Percentiles rank a stretch among this genome's conserved stretches.
Evolutionary conservation across 2,113 vertebrate species (phyloP).

Genomic region (Dermatemys mawii): DNA sequence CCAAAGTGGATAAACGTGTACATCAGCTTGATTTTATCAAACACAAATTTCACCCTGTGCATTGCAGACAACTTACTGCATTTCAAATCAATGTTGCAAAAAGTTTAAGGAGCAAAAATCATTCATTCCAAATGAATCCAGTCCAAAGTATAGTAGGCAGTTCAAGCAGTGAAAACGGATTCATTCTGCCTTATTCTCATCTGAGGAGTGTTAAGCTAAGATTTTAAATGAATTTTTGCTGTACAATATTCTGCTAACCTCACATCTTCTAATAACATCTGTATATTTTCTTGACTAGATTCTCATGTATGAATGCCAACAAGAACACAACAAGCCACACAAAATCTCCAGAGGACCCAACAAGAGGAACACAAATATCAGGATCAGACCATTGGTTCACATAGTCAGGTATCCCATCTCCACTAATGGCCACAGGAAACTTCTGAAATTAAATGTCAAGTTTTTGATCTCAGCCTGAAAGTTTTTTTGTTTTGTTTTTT

Average conservation of each 20-base stretch:
- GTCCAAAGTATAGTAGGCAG: not conserved
- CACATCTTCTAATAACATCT: not conserved
- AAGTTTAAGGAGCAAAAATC: conserved; percentile 19
- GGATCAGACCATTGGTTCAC: not conserved
- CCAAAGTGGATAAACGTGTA: conserved; percentile 47
- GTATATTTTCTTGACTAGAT: conserved; percentile 34
- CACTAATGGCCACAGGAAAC: not conserved
- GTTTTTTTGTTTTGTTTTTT: not conserved
- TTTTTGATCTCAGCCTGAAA: not conserved
- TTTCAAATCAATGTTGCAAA: conserved; percentile 39
- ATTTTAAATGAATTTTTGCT: conserved; percentile 19
- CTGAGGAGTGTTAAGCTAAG: conserved; percentile 24
- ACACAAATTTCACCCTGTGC: conserved; percentile 52
- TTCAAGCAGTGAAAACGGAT: not conserved
- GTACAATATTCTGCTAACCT: not conserved
- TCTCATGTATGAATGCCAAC: conserved; percentile 10
- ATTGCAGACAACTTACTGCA: conserved; percentile 41
- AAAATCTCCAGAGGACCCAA: conserved; percentile 14
- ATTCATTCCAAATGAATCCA: not conserved
- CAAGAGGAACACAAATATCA: not conserved
- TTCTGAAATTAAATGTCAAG: not conserved
- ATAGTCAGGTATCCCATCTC: not conserved
- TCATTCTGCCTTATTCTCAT: not conserved
- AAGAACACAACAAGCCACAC: not conserved
- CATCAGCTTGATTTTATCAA: conserved; percentile 67